Conservation (phyloP, 2,113 vertebrate genomes). For the Campylorhamphus procurvoides region DNA sequence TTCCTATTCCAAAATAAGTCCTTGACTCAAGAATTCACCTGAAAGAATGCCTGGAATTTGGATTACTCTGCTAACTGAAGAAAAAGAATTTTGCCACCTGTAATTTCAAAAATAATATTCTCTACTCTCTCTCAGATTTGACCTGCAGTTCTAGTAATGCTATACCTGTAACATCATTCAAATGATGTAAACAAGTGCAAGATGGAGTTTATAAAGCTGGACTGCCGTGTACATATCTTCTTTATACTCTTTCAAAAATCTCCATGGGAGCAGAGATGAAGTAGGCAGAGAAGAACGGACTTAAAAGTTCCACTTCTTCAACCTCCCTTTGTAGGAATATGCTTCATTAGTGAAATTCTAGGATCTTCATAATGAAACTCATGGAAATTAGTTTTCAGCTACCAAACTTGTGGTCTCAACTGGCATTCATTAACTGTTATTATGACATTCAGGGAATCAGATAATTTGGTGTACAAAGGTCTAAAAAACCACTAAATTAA, state of each 20-base stretch:
- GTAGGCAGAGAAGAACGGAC: neutral
- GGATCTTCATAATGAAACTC: neutral
- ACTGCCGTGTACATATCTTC: neutral
- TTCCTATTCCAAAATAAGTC: neutral
- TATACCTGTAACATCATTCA: neutral
- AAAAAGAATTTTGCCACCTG: neutral
- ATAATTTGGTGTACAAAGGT: neutral
- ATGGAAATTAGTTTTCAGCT: neutral
- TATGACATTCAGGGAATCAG: neutral
- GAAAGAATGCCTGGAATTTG: neutral
- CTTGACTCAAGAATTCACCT: neutral
- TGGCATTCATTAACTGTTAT: neutral
- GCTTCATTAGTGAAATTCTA: neutral
- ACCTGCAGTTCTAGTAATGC: neutral
- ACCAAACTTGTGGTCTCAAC: neutral
- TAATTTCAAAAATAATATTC: neutral
- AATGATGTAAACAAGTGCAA: neutral
- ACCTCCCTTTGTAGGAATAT: neutral
- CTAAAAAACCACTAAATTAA: neutral
- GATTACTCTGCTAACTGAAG: neutral
- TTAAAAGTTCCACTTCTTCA: neutral
- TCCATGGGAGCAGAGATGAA: neutral
- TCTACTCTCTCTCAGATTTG: neutral
- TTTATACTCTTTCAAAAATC: neutral
- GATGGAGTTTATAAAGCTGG: neutral